Evolutionary conservation across 2,113 vertebrate species (phyloP), one percentile per base, ranked within the genome.

Genomic region (Alligator sinensis): DNA sequence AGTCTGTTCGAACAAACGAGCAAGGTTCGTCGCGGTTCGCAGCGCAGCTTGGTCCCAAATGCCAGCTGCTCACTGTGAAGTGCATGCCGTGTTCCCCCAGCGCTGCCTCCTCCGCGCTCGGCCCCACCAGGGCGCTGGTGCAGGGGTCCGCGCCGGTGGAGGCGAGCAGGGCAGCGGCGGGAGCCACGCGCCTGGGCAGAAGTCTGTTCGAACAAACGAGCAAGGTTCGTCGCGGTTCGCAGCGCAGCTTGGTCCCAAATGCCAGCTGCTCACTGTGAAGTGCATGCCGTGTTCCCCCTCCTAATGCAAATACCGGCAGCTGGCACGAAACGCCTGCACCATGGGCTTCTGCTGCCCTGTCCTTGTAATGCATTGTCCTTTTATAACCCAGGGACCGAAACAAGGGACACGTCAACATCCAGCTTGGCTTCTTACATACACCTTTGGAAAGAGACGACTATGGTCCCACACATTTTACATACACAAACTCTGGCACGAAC

Each of bases 1-100:
- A 9, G 30, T 87, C 93, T 38, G 85, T 87, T 83, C 96, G 89
- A 94, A 94, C 87, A 77, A 76, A 10, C 24, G 84, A 47, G 47
- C 89, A 94, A 66, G 66, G 5, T 9, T 34, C 47, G 47, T 47
- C 7, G 47, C 47, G 47, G 47, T 8, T 47, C 47, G 47, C 47
- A 47, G 47, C 7, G 47, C 47, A 47, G 47, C 47, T 47, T 9
- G 47, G 47, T 47, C 47, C 47, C 47, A 47, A 47, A 47, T 47
- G 47, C 47, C 47, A 47, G 47, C 47, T 47, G 47, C 47, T 9
- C 47, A 7, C 47, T 47, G 47, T 10, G 15, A 3, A 13, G 9
- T 5, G 19, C 12, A 17, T 7, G 9, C 58, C 15, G 28, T n/a
- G 55, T 76, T 24, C 10, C 1, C 0, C 2, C 11, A n/a, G n/a